Percentiles rank a stretch among this genome's conserved stretches.
Conservation (phyloP, 1,140 invertebrate species). For the Andricus grossulariae region DNA sequence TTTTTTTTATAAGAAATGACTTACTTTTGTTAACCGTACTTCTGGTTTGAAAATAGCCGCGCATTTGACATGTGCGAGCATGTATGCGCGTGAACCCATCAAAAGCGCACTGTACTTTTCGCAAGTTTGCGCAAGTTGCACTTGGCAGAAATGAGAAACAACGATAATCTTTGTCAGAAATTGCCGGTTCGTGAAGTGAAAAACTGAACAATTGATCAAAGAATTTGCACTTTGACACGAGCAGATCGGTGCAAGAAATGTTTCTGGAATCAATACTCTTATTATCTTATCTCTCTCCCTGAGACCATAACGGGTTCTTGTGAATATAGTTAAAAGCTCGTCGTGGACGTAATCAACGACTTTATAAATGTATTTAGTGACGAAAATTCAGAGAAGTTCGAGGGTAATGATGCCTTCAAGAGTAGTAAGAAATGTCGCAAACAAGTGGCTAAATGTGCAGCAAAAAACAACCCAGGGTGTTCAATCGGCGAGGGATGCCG, state of each 20-base stretch:
- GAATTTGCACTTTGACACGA: neutral
- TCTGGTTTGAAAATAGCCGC: too few species aligned
- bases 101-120: too few species aligned
- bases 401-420: conserved; percentile 54
- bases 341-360: too few species aligned
- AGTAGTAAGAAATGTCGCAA: conserved; percentile 52
- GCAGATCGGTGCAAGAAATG: neutral
- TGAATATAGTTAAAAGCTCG: too few species aligned
- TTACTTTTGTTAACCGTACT: too few species aligned
- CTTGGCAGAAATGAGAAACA: neutral
- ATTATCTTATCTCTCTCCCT: too few species aligned
- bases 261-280: neutral
- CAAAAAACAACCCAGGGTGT: conserved; percentile 78
- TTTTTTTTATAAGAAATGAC: too few species aligned
- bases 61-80: too few species aligned
- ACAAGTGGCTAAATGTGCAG: conserved; percentile 67
- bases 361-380: too few species aligned
- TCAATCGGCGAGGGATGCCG: conserved; percentile 79
- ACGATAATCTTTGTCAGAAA: too few species aligned
- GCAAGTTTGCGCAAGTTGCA: neutral
- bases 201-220: neutral
- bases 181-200: neutral
- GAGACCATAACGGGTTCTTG: too few species aligned
- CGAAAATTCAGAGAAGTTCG: neutral
- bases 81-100: too few species aligned